Conservation (phyloP, 2,888 invertebrate species). For the Philaethria dido region DNA sequence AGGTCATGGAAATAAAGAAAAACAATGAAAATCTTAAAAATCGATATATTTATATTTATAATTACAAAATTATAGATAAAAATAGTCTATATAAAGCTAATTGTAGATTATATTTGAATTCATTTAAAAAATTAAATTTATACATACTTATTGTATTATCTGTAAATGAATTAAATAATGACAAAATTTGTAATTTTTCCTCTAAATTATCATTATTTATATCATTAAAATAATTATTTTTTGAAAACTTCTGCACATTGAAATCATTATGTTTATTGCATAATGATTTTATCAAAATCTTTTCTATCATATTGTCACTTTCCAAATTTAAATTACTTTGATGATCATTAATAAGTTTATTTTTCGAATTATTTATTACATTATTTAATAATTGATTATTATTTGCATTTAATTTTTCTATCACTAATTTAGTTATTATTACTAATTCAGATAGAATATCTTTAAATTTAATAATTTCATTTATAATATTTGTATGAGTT, state of each 20-base stretch:
- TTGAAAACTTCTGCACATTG: background rate
- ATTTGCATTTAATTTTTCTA: background rate
- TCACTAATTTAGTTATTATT: background rate
- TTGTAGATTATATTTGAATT: constrained; percentile 3
- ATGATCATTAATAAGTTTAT: background rate
- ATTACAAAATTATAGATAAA: constrained; percentile 3
- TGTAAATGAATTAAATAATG: background rate
- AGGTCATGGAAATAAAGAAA: background rate
- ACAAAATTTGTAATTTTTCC: background rate
- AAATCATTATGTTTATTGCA: background rate
- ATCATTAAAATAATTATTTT: background rate
- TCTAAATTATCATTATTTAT: constrained; percentile 1
- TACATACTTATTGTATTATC: background rate
- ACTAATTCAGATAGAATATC: background rate
- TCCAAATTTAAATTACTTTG: background rate
- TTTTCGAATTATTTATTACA: background rate
- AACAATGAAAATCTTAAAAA: background rate
- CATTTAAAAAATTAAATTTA: background rate
- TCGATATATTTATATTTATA: background rate
- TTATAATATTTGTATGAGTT: background rate
- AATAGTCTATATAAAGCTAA: constrained; percentile 3
- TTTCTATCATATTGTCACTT: background rate
- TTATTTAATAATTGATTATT: background rate
- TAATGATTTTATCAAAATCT: background rate
- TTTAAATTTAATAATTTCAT: constrained; percentile 3